Evolutionary conservation across 2,797 vertebrate species (phyloP).

Genomic region (Heliangelus exortis): DNA sequence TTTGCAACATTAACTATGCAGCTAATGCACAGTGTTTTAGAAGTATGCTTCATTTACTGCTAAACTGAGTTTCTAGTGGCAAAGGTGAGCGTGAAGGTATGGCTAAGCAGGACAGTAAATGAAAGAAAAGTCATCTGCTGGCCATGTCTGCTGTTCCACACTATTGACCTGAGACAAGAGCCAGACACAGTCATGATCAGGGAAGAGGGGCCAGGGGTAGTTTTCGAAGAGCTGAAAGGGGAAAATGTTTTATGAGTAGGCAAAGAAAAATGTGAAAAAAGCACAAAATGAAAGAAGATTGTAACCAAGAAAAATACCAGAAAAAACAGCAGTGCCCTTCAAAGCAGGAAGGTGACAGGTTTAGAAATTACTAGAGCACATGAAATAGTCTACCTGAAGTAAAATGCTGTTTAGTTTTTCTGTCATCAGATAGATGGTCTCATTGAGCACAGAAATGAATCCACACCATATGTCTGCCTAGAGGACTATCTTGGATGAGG

Average conservation of each 20-base stretch:
- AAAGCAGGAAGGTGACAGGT: neutral
- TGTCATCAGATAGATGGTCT: neutral
- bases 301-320: neutral
- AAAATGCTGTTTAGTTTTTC: neutral
- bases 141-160: neutral
- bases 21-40: neutral
- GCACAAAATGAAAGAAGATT: neutral
- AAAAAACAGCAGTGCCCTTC: neutral
- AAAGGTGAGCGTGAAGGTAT: neutral
- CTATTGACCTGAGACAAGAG: neutral
- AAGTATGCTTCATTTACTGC: constrained; percentile 4
- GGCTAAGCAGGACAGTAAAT: neutral
- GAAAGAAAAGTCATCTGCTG: neutral
- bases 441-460: neutral
- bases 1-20: constrained; percentile 25
- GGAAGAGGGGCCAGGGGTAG: neutral
- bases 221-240: neutral
- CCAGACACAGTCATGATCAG: neutral
- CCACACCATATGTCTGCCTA: neutral
- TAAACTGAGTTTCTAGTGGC: neutral
- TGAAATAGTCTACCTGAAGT: neutral
- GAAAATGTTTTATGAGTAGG: neutral
- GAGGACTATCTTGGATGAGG: neutral
- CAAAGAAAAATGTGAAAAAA: neutral
- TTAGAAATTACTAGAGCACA: neutral